Evolutionary conservation across 2,797 vertebrate species (phyloP).

Genomic region (Zalophus californianus): DNA sequence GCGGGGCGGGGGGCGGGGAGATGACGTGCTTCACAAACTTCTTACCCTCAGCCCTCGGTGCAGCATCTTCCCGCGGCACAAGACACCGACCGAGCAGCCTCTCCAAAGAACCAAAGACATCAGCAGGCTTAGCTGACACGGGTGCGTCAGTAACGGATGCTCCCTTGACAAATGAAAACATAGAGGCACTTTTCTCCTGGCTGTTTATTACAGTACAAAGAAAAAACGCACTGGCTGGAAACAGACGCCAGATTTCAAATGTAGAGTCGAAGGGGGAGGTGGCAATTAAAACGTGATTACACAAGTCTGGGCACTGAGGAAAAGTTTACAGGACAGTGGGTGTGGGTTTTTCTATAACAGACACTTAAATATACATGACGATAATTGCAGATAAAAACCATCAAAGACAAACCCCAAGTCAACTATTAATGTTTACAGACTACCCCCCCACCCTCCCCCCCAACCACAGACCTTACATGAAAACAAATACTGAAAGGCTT

Average conservation of each 20-base stretch:
- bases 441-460: constrained; percentile 73
- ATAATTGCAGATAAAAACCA: constrained; percentile 88
- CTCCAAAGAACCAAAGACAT: constrained; percentile 60
- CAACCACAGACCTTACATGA: constrained; percentile 85
- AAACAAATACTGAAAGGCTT: constrained; percentile 87
- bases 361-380: constrained; percentile 91
- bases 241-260: constrained; percentile 90
- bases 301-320: constrained; percentile 89
- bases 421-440: constrained; percentile 89
- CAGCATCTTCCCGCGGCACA: not conserved
- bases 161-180: constrained; percentile 83
- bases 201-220: constrained; percentile 92
- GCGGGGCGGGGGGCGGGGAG: not conserved
- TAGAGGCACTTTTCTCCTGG: constrained; percentile 87
- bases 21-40: not conserved
- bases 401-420: constrained; percentile 86
- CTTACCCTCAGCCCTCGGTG: not conserved
- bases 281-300: constrained; percentile 91
- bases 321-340: constrained; percentile 89
- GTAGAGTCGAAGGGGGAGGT: constrained; percentile 86
- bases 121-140: constrained; percentile 69
- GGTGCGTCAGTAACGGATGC: constrained; percentile 45
- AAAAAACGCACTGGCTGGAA: constrained; percentile 89
- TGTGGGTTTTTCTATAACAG: constrained; percentile 88
- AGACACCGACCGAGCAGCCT: constrained; percentile 59